Percentiles rank a stretch among this genome's conserved stretches.
phyloP scores from a whole-genome alignment of 2,888 invertebrate genomes.

The Diarsia brunnea region DNA sequence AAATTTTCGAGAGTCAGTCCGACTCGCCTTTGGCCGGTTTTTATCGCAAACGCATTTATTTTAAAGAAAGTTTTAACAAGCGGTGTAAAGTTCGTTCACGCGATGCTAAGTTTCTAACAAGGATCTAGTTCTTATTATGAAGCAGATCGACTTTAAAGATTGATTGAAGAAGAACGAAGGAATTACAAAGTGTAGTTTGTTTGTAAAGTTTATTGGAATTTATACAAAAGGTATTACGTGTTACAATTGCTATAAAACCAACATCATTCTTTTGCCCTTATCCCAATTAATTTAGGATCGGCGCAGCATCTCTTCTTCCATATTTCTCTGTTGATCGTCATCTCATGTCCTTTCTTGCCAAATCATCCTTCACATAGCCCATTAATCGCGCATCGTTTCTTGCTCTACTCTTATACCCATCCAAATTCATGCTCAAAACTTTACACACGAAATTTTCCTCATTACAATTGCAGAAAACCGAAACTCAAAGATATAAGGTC shows the following conservation, averaged over 20 bases:
- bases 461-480: background rate
- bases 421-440: too few species aligned
- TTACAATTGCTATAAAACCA: too few species aligned
- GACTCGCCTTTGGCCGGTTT: background rate
- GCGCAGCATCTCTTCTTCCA: too few species aligned
- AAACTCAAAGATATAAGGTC: background rate
- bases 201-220: slow-evolving; percentile 3
- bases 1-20: background rate
- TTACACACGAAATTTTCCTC: too few species aligned
- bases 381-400: too few species aligned
- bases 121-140: slow-evolving; percentile 4
- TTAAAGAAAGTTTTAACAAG: slow-evolving; percentile 19
- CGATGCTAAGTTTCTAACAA: slow-evolving; percentile 17
- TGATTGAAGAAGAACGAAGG: background rate
- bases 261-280: too few species aligned
- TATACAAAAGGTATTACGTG: background rate
- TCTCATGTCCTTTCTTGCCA: too few species aligned
- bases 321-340: too few species aligned
- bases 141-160: slow-evolving; percentile 10
- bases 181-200: background rate
- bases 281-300: too few species aligned
- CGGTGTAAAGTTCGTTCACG: background rate
- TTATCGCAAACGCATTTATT: background rate
- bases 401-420: too few species aligned
- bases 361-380: too few species aligned